Evolutionary conservation across 2,888 invertebrate species (phyloP), one percentile per base, ranked within the genome.

Genomic region (Torymus aiolomorphi): DNA sequence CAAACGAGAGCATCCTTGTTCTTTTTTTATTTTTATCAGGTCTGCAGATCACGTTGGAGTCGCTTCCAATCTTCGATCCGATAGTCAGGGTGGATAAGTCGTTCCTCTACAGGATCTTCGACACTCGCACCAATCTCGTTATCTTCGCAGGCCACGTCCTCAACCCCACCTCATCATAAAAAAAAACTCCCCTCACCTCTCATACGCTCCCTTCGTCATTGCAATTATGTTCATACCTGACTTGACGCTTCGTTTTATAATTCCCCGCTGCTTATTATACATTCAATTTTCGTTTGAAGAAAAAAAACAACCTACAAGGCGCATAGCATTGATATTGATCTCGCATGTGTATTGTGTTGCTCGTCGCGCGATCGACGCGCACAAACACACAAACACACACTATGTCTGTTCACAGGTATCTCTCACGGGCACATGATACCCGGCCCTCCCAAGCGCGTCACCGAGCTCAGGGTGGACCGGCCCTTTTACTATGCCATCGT

Each of bases 401-500:
- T 20, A 61, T 69, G 8, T 42, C 31, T 69, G 51, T 76, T 73
- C 54, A 16, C 66, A 73, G 73, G 72, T 66, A 8, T 5, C 42
- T 14, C 1, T 12, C 10, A 11, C 8, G 0, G n/a, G 13, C 16
- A 4, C 1, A 5, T 4, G 1, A 3, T n/a, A 13, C 63, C 76
- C n/a, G 76, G 56, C 42, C 63, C 56, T 16, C 57, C 65, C 0
- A 20, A n/a, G n/a, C 2, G 13, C 2, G 14, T 56, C 12, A 8
- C 1, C 16, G 20, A 18, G 14, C 16, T 77, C 56, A 0, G 5
- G 0, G 78, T 70, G 63, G 78, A 79, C 13, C 69, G 78, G 16
- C 69, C 78, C 4, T 79, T 79, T 70, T 63, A 59, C 61, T 79
- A 24, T 51, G 42, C 65, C 59, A 74, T 78, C 20, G 42, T 51